Conservation (phyloP, 2,888 invertebrate genomes). For the Brachyopa scutellaris region DNA sequence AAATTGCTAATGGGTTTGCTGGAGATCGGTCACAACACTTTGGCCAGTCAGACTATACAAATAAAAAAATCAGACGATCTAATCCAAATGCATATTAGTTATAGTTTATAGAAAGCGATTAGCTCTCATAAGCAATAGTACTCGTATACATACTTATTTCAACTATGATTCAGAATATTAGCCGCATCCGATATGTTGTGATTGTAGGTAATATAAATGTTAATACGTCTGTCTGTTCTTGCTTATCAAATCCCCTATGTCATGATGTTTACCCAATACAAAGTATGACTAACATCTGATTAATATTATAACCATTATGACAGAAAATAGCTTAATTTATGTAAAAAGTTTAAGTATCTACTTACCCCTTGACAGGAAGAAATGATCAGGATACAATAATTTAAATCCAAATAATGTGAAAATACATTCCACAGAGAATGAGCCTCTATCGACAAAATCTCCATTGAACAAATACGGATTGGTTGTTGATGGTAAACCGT, state of each 20-base stretch:
- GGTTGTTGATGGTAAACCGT: constrained; percentile 95
- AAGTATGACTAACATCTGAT: neutral
- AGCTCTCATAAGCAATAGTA: neutral
- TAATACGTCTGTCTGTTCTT: neutral
- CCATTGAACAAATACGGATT: constrained; percentile 99
- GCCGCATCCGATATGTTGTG: too few species aligned
- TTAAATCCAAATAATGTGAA: constrained; percentile 98
- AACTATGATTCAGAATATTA: neutral
- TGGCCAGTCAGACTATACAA: neutral
- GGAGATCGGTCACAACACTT: neutral
- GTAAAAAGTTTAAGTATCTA: too few species aligned
- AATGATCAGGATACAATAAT: constrained; percentile 96
- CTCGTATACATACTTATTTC: neutral
- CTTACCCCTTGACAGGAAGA: constrained; percentile 98
- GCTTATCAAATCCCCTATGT: neutral
- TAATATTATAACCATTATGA: neutral
- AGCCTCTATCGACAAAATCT: constrained; percentile 99
- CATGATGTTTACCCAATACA: neutral
- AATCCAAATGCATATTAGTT: too few species aligned
- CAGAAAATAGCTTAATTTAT: neutral
- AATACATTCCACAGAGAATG: constrained; percentile 99
- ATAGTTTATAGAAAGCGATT: neutral
- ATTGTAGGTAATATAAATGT: neutral
- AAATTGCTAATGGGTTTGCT: too few species aligned
- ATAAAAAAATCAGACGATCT: neutral